Conservation (phyloP, 1,140 invertebrate species). For the Melitaea cinxia region DNA sequence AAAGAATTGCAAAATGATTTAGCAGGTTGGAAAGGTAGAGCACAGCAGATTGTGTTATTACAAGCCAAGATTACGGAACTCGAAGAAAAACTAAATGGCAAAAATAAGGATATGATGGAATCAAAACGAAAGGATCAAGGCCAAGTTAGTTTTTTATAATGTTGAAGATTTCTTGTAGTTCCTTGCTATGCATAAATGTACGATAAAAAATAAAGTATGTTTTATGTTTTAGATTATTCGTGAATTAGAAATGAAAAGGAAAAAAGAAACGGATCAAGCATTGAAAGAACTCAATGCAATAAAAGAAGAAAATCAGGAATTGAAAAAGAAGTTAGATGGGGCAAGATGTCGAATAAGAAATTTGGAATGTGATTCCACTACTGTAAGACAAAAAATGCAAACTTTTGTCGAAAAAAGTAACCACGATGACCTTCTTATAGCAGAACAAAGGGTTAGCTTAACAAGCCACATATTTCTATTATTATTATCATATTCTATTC, state of each 20-base stretch:
- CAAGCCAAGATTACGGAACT: constrained; percentile 85
- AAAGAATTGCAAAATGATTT: constrained; percentile 76
- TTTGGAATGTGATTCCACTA: constrained; percentile 81
- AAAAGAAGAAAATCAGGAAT: constrained; percentile 75
- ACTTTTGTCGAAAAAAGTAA: constrained; percentile 82
- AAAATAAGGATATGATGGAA: constrained; percentile 62
- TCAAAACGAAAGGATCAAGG: constrained; percentile 62
- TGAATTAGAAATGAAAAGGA: constrained; percentile 82
- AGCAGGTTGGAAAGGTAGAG: constrained; percentile 86
- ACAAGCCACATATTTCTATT: neutral
- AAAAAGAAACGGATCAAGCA: constrained; percentile 78
- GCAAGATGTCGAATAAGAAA: constrained; percentile 82
- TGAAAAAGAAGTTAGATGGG: constrained; percentile 83
- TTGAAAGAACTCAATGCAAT: constrained; percentile 79
- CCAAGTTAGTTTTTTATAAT: constrained; percentile 45
- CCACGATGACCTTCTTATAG: constrained; percentile 82
- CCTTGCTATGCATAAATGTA: neutral
- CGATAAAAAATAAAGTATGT: neutral
- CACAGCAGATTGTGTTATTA: constrained; percentile 86
- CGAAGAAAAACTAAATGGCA: constrained; percentile 82
- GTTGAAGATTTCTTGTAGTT: too few relatives aligned
- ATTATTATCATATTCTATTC: neutral
- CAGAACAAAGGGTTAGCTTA: constrained; percentile 77
- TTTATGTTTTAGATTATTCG: constrained; percentile 67
- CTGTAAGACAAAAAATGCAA: constrained; percentile 76